phyloP scores from a whole-genome alignment of 2,113 vertebrate genomes.

The Sitta europaea region DNA sequence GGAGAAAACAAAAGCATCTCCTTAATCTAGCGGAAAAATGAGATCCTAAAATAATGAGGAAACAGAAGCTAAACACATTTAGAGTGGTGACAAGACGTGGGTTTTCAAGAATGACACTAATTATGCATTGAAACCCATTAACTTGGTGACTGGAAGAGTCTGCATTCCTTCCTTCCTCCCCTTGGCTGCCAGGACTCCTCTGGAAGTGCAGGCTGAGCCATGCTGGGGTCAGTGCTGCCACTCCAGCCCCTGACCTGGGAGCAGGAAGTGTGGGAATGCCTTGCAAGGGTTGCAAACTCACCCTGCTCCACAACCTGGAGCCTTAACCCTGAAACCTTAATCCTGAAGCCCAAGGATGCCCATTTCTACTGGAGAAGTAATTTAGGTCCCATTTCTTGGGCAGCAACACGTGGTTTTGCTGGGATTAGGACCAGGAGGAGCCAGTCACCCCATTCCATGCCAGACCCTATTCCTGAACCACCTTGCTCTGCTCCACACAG shows the following conservation, averaged over 20 bases:
- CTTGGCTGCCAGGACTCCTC: neutral
- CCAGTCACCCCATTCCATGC: neutral
- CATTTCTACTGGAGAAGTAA: neutral
- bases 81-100: constrained; percentile 24
- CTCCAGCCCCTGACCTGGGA: neutral
- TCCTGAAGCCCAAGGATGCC: neutral
- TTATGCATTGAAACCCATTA: constrained; percentile 30
- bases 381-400: neutral
- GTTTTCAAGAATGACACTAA: constrained; percentile 47
- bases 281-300: fast-evolving
- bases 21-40: neutral
- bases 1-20: neutral
- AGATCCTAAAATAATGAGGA: constrained; percentile 29
- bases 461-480: neutral
- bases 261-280: neutral
- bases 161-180: constrained; percentile 46
- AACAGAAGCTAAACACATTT: constrained; percentile 50
- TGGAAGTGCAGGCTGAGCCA: neutral
- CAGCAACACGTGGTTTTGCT: fast-evolving
- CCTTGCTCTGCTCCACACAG: neutral
- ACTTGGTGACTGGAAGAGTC: constrained; percentile 23
- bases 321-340: neutral
- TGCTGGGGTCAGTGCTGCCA: fast-evolving
- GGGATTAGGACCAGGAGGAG: neutral
- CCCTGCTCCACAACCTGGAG: neutral